phyloP scores from a whole-genome alignment of 64 coral and sea anemone genomes.

The Platygyra sinensis region DNA sequence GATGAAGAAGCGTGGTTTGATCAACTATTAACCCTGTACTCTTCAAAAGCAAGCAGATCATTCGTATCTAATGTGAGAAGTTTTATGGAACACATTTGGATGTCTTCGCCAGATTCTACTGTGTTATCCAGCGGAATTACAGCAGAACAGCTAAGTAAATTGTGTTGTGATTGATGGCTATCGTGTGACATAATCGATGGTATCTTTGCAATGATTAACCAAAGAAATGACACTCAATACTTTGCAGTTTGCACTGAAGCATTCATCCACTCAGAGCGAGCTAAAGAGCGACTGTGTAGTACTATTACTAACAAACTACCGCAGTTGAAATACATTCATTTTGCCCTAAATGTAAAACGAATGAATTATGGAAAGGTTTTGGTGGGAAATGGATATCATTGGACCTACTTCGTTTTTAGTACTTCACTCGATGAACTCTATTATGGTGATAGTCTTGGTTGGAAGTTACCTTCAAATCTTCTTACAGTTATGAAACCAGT shows the following conservation, averaged over 20 bases:
- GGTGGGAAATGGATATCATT: conserved; percentile 50
- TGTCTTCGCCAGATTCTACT: not conserved
- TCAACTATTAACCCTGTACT: conserved; percentile 19
- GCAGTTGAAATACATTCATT: conserved; percentile 52
- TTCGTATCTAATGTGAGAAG: not conserved
- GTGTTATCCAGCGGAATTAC: conserved; percentile 32
- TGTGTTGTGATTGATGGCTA: conserved; percentile 54
- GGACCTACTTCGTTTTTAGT: conserved; percentile 66
- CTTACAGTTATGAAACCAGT: conserved; percentile 41
- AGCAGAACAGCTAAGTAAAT: conserved; percentile 21
- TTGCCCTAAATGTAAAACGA: conserved; percentile 28
- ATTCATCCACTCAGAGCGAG: conserved; percentile 8
- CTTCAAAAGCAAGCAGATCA: conserved; percentile 12
- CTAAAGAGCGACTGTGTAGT: conserved; percentile 9
- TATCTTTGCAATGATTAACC: conserved; percentile 56
- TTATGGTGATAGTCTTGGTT: conserved; percentile 44
- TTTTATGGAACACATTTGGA: conserved; percentile 50
- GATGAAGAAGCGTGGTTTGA: conserved; percentile 48
- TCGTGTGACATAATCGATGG: conserved; percentile 34
- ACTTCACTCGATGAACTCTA: conserved; percentile 29
- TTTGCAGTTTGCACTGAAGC: conserved; percentile 39
- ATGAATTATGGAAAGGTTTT: conserved; percentile 43
- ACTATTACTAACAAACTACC: conserved; percentile 31
- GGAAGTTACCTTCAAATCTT: conserved; percentile 41
- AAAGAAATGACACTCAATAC: conserved; percentile 9